These are phyloP conservation scores for Notarius lentiginosus DNA, from an alignment of 2,113 vertebrate species.

Conservation along the genomic window DNA sequence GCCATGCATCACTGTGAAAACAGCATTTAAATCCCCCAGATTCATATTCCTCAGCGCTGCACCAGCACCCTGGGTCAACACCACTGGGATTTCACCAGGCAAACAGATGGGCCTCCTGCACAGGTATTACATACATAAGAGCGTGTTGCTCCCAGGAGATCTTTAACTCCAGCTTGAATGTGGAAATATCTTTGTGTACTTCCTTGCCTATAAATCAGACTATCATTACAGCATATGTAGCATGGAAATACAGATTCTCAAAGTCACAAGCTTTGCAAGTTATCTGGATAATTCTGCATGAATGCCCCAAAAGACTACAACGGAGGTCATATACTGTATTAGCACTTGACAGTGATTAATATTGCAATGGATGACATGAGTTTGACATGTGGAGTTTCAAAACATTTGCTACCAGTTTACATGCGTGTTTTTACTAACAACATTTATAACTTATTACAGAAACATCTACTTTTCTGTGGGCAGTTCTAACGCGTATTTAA, in stretches of 20 bases:
- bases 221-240: not conserved
- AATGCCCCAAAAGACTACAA: not conserved
- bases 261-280: not conserved
- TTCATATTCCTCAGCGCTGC: slow-evolving; percentile 68
- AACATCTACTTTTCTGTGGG: not conserved
- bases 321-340: not conserved
- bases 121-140: slow-evolving; percentile 67
- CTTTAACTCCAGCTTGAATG: slow-evolving; percentile 61
- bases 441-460: too few relatives aligned
- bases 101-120: slow-evolving; percentile 74
- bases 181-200: slow-evolving; percentile 24
- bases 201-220: slow-evolving; percentile 3
- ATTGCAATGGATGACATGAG: not conserved
- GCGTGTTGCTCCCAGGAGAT: slow-evolving; percentile 64
- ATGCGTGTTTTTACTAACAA: not conserved
- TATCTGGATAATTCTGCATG: not conserved
- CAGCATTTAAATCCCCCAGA: slow-evolving; percentile 75
- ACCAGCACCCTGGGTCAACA: slow-evolving; percentile 69
- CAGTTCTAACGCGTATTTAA: not conserved
- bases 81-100: slow-evolving; percentile 74
- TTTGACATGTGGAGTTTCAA: not conserved
- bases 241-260: not conserved
- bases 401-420: too few relatives aligned
- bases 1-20: slow-evolving; percentile 72
- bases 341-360: not conserved